Conservation (phyloP, 2,797 vertebrate genomes). For the Hoplostethus mediterraneus region DNA sequence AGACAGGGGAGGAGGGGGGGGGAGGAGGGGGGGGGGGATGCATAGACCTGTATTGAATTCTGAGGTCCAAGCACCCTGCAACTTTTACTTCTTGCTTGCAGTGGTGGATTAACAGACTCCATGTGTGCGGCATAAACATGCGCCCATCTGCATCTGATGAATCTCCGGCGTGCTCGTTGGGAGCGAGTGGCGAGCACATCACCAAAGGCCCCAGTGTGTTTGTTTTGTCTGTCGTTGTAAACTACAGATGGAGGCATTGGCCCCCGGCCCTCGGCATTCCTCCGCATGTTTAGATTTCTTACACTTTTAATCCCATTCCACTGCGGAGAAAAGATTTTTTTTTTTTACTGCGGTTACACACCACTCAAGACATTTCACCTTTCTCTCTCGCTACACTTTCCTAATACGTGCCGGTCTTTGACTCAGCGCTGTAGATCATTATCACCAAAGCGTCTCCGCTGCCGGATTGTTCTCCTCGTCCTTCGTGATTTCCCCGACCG, state of each 20-base stretch:
- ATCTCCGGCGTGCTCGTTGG: constrained; percentile 44
- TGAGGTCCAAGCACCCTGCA: constrained; percentile 33
- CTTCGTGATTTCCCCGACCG: neutral
- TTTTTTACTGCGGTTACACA: constrained; percentile 9
- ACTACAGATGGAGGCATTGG: constrained; percentile 53
- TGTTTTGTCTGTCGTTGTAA: constrained; percentile 68
- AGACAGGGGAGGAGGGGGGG: constrained; percentile 6
- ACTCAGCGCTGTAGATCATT: constrained; percentile 14
- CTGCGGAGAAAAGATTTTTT: constrained; percentile 22
- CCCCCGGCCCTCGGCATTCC: constrained; percentile 43
- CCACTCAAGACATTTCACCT: constrained; percentile 17
- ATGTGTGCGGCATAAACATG: constrained; percentile 64
- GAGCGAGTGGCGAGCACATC: constrained; percentile 59
- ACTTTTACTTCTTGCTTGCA: constrained; percentile 43
- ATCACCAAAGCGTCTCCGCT: constrained; percentile 34
- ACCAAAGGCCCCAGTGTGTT: constrained; percentile 47
- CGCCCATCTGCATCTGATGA: constrained; percentile 75
- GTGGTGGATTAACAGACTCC: constrained; percentile 45
- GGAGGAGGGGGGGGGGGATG: constrained; percentile 7
- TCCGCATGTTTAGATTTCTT: constrained; percentile 37
- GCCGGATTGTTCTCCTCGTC: neutral
- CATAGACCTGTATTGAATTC: constrained; percentile 12
- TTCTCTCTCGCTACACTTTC: constrained; percentile 15
- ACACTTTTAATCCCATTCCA: constrained; percentile 37
- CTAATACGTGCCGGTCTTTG: constrained; percentile 17